A percentile compares a stretch with the other conserved stretches of the same genome.
Evolutionary conservation across 2,888 invertebrate species (phyloP).

Genomic region (Germaria angustata): DNA sequence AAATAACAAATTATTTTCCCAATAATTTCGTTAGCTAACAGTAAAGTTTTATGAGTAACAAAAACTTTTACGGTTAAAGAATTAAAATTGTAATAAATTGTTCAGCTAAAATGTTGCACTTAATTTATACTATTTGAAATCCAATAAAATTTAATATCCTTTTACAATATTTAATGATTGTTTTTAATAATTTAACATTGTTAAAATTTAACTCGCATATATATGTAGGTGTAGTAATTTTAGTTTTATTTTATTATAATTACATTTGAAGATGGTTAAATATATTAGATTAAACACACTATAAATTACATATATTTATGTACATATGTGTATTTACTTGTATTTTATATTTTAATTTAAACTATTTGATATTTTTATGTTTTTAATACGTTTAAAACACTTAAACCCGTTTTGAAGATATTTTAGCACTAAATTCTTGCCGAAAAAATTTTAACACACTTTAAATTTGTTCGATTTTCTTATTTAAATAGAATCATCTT

Average conservation of each 20-base stretch:
- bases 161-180: background rate
- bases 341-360: background rate
- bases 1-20: background rate
- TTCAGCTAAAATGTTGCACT: background rate
- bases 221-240: background rate
- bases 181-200: background rate
- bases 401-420: background rate
- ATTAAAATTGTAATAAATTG: slow-evolving; percentile 8
- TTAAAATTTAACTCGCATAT: background rate
- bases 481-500: background rate
- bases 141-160: background rate
- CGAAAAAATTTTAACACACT: no score
- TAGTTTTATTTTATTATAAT: background rate
- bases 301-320: background rate
- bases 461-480: background rate
- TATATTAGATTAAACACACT: background rate
- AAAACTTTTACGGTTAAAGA: background rate
- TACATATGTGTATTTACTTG: background rate
- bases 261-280: background rate
- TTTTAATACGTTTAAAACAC: background rate
- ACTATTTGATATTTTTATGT: background rate
- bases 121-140: background rate
- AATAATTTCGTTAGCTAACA: background rate
- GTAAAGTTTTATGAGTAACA: slow-evolving; percentile 2
- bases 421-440: no score